Percentiles rank a stretch among this genome's conserved stretches.
Evolutionary conservation across 2,113 vertebrate species (phyloP).

Genomic region (Oreocharis arfaki): DNA sequence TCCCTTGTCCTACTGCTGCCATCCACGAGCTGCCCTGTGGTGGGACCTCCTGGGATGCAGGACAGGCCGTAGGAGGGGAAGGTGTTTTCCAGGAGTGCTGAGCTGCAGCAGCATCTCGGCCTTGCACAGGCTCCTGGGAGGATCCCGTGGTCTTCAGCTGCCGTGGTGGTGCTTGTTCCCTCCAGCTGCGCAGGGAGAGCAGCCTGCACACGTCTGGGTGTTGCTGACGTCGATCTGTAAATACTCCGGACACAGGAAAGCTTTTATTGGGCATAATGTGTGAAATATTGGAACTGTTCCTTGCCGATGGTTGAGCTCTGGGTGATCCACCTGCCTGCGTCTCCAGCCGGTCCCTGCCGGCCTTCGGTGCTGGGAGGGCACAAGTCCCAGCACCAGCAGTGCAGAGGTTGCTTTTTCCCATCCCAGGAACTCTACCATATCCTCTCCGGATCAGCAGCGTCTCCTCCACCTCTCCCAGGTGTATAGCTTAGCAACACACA

Average conservation of each 20-base stretch:
- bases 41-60: fast-evolving
- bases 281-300: background rate
- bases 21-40: background rate
- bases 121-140: fast-evolving
- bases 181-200: background rate
- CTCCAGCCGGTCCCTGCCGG: background rate
- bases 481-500: background rate
- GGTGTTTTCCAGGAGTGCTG: background rate
- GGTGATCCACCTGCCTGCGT: background rate
- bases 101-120: background rate
- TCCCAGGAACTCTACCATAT: background rate
- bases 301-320: background rate
- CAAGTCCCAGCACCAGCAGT: background rate
- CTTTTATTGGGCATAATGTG: background rate
- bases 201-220: background rate
- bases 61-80: fast-evolving
- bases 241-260: background rate
- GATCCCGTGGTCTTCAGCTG: background rate
- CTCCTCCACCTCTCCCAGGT: background rate
- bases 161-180: fast-evolving
- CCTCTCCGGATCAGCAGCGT: fast-evolving
- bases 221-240: background rate
- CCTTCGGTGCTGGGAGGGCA: background rate
- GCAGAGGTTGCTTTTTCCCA: background rate
- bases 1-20: background rate